Evolutionary conservation across 2,113 vertebrate genomes (phyloP), one percentile per base, ranked within the genome.

Genomic region (Vulpes lagopus): DNA sequence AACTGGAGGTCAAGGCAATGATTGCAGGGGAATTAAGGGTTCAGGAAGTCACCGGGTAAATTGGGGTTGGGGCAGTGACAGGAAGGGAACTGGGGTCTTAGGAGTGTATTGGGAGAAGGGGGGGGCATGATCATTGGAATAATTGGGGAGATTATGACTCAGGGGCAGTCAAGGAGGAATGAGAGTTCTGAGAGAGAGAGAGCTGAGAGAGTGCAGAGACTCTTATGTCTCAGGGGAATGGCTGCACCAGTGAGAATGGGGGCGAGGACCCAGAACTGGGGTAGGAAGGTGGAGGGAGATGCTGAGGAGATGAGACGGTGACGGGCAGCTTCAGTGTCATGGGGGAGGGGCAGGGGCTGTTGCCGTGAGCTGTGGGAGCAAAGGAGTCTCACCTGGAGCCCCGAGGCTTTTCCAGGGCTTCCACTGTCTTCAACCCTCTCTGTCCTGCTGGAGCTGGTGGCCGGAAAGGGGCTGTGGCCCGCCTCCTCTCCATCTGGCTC

Each of bases 401-500:
- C 73, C 16, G 1, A 76, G 62, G 14, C 43, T 89, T 71, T 35
- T 27, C 30, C 25, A 81, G 10, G 30, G 64, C 32, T 90, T 73
- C 74, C 25, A 57, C 57, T 84, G 64, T 87, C 64, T 76, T 87
- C 57, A n/a, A 32, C 20, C 59, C n/a, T 62, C 59, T 85, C 59
- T n/a, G 55, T 94, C 51, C 67, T 23, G 27, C 74, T 23, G 32
- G 78, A 92, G 59, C 81, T 57, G 69, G 69, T 15, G 71, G 51
- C 49, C 19, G 78, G 65, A 64, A 65, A 55, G 89, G 65, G 89
- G 74, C 49, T 80, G 22, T 53, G 67, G 97, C 96, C 94, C 94
- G 0, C 59, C 97, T 96, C 94, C 95, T 96, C 97, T 95, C 91
- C 97, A 76, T 89, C 90, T 79, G 89, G 96, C 94, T 62, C 94